Conservation (phyloP, 2,113 vertebrate genomes). For the Lepus americanus region DNA sequence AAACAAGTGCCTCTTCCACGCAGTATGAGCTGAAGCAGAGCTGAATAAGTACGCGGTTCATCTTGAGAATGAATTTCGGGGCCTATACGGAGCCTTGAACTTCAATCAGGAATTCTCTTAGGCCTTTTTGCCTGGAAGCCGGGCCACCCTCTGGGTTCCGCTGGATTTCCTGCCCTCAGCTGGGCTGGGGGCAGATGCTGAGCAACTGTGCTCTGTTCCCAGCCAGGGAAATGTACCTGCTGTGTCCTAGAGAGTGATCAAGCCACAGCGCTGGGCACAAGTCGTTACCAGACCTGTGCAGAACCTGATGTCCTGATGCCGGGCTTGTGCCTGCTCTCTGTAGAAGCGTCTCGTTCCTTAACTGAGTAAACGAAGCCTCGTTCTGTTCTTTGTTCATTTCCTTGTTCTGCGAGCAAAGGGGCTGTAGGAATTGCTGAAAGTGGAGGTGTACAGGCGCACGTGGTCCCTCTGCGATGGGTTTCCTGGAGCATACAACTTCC, state of each 20-base stretch:
- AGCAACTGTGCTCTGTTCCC: not conserved
- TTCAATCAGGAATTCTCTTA: conserved; percentile 27
- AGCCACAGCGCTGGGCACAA: not conserved
- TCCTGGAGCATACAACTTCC: not conserved
- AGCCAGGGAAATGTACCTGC: not conserved
- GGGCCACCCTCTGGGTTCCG: not conserved
- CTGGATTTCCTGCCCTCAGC: not conserved
- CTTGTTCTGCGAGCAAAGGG: not conserved
- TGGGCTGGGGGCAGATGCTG: not conserved
- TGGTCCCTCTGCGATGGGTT: not conserved
- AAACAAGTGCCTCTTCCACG: conserved; percentile 7
- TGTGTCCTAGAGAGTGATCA: not conserved
- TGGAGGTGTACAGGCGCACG: not conserved
- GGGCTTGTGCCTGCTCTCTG: not conserved
- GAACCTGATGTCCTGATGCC: no score
- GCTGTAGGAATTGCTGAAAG: not conserved
- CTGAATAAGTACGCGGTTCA: conserved; percentile 14
- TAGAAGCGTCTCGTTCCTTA: not conserved
- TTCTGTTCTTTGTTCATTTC: not conserved
- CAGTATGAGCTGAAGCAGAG: not conserved
- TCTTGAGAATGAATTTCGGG: conserved; percentile 42
- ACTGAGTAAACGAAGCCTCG: not conserved
- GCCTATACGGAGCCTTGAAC: not conserved
- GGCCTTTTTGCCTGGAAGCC: conserved; percentile 5
- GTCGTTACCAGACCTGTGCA: not conserved